phyloP scores from a whole-genome alignment of 2,797 vertebrate species.

The Dryobates pubescens region DNA sequence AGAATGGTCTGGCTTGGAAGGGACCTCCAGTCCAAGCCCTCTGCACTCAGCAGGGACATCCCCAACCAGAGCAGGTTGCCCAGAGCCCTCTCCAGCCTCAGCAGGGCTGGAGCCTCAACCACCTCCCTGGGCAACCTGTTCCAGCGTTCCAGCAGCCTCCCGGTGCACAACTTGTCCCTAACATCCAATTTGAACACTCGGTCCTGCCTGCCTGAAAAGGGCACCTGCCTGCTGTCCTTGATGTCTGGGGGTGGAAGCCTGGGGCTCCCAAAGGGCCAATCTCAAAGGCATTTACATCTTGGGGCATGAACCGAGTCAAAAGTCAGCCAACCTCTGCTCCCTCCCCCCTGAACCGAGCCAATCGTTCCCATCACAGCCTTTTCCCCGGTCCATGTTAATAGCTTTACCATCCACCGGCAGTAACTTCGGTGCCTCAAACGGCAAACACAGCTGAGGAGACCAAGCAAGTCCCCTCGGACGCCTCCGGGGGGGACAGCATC shows the following conservation, averaged over 20 bases:
- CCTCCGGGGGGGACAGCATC: not conserved
- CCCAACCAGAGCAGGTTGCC: too few relatives aligned
- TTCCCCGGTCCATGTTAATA: constrained; percentile 76
- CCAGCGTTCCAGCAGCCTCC: too few relatives aligned
- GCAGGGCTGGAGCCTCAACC: too few relatives aligned
- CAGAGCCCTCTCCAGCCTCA: too few relatives aligned
- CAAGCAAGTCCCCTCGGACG: not conserved
- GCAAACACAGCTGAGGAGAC: not conserved
- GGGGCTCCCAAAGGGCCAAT: not conserved
- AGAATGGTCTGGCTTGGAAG: not conserved
- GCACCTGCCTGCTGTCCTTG: not conserved
- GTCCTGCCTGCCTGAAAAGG: not conserved
- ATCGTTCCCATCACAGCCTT: constrained; percentile 41
- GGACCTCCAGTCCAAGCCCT: too few relatives aligned
- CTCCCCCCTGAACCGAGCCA: not conserved
- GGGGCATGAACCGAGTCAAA: not conserved
- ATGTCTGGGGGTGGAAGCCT: too few relatives aligned
- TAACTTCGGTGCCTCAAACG: not conserved
- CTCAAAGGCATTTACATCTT: not conserved
- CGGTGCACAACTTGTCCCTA: too few relatives aligned
- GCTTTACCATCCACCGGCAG: constrained; percentile 60
- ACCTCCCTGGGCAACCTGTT: too few relatives aligned
- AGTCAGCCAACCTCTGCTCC: not conserved
- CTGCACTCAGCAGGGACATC: too few relatives aligned
- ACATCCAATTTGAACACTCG: too few relatives aligned